phyloP scores from a whole-genome alignment of 2,888 invertebrate species.

The Apamea sordens region DNA sequence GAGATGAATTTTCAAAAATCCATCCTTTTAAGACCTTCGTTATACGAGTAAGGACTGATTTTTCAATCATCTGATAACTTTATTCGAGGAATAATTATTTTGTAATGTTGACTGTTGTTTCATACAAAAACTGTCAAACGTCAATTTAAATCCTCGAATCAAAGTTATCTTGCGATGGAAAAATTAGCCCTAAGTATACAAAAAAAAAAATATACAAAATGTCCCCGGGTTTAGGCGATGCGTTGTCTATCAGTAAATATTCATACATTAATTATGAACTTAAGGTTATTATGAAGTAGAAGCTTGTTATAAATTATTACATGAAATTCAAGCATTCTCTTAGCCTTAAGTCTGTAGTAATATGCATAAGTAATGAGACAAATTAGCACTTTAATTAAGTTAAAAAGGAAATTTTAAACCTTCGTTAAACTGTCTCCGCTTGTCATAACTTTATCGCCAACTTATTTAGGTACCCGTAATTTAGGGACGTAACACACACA shows the following conservation, averaged over 20 bases:
- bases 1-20: not conserved
- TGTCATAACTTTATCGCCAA: constrained; percentile 28
- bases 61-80: no score
- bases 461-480: constrained; percentile 24
- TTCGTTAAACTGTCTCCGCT: constrained; percentile 1
- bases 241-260: not conserved
- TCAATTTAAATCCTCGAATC: no score
- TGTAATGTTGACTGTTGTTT: no score
- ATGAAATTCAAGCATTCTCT: not conserved
- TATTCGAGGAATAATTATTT: no score
- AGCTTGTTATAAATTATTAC: not conserved
- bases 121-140: no score
- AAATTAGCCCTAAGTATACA: no score
- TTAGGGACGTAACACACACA: constrained; percentile 20
- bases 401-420: constrained; percentile 8
- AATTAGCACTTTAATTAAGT: not conserved
- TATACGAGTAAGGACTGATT: no score
- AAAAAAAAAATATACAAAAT: no score
- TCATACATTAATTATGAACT: not conserved
- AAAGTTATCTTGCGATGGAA: no score
- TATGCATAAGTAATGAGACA: not conserved
- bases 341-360: not conserved
- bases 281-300: not conserved
- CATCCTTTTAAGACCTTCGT: no score
- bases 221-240: not conserved